Evolutionary conservation across 2,888 invertebrate species (phyloP), one percentile per base, ranked within the genome.

Genomic region (Harpagoxenus sublaevis): DNA sequence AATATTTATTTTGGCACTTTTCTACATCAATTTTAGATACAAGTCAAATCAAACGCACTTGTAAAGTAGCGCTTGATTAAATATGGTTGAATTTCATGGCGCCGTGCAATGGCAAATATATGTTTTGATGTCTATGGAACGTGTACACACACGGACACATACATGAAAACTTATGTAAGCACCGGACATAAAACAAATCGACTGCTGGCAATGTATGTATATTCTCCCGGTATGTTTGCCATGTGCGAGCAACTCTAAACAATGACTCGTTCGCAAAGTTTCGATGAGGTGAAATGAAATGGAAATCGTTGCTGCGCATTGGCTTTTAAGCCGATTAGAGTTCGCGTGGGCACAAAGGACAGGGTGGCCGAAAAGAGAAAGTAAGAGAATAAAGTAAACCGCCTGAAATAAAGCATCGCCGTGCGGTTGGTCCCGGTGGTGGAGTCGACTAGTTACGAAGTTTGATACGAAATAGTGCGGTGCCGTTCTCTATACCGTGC

Each of bases 301-400:
- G 79, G 79, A 79, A 79, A 70, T 79, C 28, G 77, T 53, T 55
- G 55, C 45, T 31, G 45, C 68, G 70, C 57, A 70, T 79, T 70
- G 79, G 79, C 57, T 70, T 79, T 79, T 70, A 79, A 79, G 79
- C 57, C 60, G 79, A 79, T 79, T 79, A 79, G 70, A 68, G 55
- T 42, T 15, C 42, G 10, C 77, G 45, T 35, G 4, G 12, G 42
- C 9, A 45, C 31, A 79, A 57, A 57, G 57, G 55, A n/a, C 31
- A 45, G 15, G 35, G 10, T 3, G 18, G 6, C 6, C 35, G 55
- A 45, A 45, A 68, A 42, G 45, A 65, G 66, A 57, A 79, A 79
- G 60, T 57, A 57, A 15, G 18, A 8, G 60, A 31, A 60, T 2
- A 18, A 70, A 60, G 35, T 51, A 18, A 3, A 55, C 53, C 55